A percentile compares a stretch with the other conserved stretches of the same genome.
phyloP scores from a whole-genome alignment of 1,140 invertebrate genomes.

The Aphelinus certus region DNA sequence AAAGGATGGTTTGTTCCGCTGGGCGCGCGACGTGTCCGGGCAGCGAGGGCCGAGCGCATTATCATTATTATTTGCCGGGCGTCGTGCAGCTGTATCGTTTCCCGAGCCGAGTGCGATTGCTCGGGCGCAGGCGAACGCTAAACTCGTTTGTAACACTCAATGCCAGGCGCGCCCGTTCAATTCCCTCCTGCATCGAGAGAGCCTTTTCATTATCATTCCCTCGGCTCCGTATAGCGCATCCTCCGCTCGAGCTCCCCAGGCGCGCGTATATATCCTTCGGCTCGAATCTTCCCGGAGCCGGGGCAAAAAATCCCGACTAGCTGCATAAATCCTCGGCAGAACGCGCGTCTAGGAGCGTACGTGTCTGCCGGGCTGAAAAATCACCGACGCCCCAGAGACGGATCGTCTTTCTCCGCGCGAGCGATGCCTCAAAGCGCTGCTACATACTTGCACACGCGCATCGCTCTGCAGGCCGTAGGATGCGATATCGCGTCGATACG shows the following conservation, averaged over 20 bases:
- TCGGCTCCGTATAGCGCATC: background rate
- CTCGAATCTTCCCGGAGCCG: conserved; percentile 33
- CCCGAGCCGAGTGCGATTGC: conserved; percentile 13
- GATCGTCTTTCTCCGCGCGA: background rate
- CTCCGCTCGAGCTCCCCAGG: background rate
- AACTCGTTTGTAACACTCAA: conserved; percentile 37
- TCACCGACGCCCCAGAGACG: background rate
- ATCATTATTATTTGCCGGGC: conserved; percentile 29
- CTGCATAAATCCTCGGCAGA: background rate
- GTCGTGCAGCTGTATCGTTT: conserved; percentile 2
- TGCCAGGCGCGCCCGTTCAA: conserved; percentile 26
- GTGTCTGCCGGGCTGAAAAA: no score
- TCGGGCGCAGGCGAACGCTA: background rate
- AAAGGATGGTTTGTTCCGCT: no score
- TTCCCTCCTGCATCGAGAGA: conserved; percentile 26
- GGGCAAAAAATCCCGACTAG: background rate
- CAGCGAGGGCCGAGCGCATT: no score
- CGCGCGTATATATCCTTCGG: conserved; percentile 25
- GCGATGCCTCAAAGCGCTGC: no score
- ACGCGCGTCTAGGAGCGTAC: no score
- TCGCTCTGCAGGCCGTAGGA: no score
- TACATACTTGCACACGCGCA: no score
- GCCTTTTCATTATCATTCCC: conserved; percentile 38
- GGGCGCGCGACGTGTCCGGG: no score
- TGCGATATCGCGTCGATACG: no score